These are phyloP conservation scores for Drosophila fulvimacula DNA, from an alignment of 2,888 invertebrate species.

Conservation along the genomic window DNA sequence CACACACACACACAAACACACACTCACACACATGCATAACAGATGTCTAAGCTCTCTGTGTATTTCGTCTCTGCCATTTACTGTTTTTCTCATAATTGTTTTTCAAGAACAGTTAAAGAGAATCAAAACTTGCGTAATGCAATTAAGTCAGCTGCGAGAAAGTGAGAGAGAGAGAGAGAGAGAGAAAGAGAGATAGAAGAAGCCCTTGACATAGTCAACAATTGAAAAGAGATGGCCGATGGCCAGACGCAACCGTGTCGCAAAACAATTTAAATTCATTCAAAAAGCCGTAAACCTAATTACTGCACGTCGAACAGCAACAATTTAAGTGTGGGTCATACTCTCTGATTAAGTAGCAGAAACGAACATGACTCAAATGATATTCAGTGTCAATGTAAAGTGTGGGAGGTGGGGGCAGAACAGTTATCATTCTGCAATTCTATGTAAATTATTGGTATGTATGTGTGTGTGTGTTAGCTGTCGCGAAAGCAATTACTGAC, in stretches of 20 bases:
- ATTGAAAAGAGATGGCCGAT: slow-evolving; percentile 12
- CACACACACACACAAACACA: not conserved
- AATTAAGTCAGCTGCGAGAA: slow-evolving; percentile 44
- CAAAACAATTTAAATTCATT: slow-evolving; percentile 75
- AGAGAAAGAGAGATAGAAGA: slow-evolving; percentile 11
- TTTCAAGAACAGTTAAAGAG: slow-evolving; percentile 39
- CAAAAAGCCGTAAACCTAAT: slow-evolving; percentile 66
- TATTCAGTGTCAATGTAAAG: slow-evolving; percentile 69
- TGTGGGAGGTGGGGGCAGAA: not conserved
- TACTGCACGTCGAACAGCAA: slow-evolving; percentile 41
- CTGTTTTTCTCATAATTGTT: slow-evolving; percentile 33
- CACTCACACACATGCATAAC: not conserved
- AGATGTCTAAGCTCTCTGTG: slow-evolving; percentile 9
- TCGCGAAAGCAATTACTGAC: slow-evolving; percentile 30
- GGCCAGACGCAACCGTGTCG: slow-evolving; percentile 27
- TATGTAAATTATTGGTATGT: not conserved
- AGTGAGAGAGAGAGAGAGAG: slow-evolving; percentile 8
- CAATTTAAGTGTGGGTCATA: slow-evolving; percentile 24
- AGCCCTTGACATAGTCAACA: slow-evolving; percentile 66
- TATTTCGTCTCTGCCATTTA: slow-evolving; percentile 20
- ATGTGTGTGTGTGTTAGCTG: slow-evolving; percentile 4
- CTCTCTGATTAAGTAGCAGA: slow-evolving; percentile 9
- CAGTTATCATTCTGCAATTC: slow-evolving; percentile 1
- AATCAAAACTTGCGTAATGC: slow-evolving; percentile 65
- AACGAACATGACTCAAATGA: slow-evolving; percentile 47